A percentile compares a stretch with the other conserved stretches of the same genome.
Conservation (phyloP, 2,797 vertebrate species). For the Holocentrus rufus region DNA sequence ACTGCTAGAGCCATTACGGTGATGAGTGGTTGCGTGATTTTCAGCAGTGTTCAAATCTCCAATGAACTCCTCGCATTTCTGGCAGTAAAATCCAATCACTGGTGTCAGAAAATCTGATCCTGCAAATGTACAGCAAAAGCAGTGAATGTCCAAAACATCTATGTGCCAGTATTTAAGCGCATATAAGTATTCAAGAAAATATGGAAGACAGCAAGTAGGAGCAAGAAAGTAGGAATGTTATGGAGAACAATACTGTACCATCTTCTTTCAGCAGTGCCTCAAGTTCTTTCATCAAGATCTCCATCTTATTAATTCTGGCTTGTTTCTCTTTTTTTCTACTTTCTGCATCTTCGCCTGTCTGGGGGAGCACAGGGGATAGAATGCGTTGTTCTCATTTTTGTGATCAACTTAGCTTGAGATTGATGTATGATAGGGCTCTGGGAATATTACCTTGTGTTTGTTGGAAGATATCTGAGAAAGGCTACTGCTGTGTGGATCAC, state of each 20-base stretch:
- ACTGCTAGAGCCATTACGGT: slow-evolving; percentile 81
- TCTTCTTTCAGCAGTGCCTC: slow-evolving; percentile 89
- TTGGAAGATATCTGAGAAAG: slow-evolving; percentile 74
- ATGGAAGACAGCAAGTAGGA: background rate
- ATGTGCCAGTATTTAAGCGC: no score
- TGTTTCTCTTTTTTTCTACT: slow-evolving; percentile 83
- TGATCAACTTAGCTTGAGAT: background rate
- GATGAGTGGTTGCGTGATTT: slow-evolving; percentile 83
- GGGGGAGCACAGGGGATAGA: slow-evolving; percentile 12
- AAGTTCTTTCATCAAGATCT: slow-evolving; percentile 88
- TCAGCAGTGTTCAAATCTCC: slow-evolving; percentile 89
- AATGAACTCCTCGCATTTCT: slow-evolving; percentile 93
- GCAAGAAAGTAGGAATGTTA: background rate
- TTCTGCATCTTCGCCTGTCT: slow-evolving; percentile 80
- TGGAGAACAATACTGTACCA: slow-evolving; percentile 77
- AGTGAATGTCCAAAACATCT: background rate
- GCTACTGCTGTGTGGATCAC: slow-evolving; percentile 49
- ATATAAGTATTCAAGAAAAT: background rate
- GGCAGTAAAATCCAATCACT: slow-evolving; percentile 93
- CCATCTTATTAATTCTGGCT: slow-evolving; percentile 85
- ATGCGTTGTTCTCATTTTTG: background rate
- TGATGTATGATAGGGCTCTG: background rate
- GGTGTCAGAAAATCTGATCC: slow-evolving; percentile 89
- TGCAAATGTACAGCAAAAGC: slow-evolving; percentile 62
- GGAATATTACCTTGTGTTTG: slow-evolving; percentile 83